These are phyloP conservation scores for Chrysopilus asiliformis DNA, from an alignment of 2,888 invertebrate species.

Conservation along the genomic window DNA sequence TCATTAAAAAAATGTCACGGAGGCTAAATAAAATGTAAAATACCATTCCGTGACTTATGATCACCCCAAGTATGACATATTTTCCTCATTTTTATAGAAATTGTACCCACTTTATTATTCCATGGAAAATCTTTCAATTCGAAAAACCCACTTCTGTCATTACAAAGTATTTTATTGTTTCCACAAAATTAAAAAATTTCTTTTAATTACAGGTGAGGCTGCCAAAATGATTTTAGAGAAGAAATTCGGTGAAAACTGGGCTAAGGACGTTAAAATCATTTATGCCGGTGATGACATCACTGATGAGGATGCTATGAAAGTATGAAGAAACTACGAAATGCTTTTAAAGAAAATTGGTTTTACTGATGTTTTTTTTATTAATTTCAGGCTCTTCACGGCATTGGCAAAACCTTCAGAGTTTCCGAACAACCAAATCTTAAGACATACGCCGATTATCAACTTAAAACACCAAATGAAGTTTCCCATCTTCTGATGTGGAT, in stretches of 20 bases:
- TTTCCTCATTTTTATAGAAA: too few species aligned
- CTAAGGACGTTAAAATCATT: slow-evolving; percentile 60
- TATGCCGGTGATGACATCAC: slow-evolving; percentile 81
- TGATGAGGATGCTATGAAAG: slow-evolving; percentile 83
- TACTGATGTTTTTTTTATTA: slow-evolving; percentile 3
- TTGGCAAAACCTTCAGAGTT: slow-evolving; percentile 65
- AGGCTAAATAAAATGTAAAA: too few species aligned
- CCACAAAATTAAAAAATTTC: too few species aligned
- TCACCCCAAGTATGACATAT: too few species aligned
- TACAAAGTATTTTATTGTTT: too few species aligned
- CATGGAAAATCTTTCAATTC: too few species aligned
- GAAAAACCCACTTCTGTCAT: too few species aligned
- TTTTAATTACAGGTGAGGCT: slow-evolving; percentile 40
- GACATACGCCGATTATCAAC: slow-evolving; percentile 56
- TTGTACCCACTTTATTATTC: too few species aligned
- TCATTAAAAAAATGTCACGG: too few species aligned
- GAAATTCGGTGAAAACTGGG: slow-evolving; percentile 66
- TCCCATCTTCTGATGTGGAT: slow-evolving; percentile 60
- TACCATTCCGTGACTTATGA: too few species aligned
- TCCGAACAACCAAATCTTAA: slow-evolving; percentile 55
- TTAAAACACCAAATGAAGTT: slow-evolving; percentile 62
- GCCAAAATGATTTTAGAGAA: slow-evolving; percentile 63
- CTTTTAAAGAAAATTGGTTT: neutral
- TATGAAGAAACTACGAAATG: slow-evolving; percentile 23
- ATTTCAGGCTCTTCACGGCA: slow-evolving; percentile 47